A percentile compares a stretch with the other conserved stretches of the same genome.
Conservation (phyloP, 2,888 invertebrate species). For the Lymantria monacha region DNA sequence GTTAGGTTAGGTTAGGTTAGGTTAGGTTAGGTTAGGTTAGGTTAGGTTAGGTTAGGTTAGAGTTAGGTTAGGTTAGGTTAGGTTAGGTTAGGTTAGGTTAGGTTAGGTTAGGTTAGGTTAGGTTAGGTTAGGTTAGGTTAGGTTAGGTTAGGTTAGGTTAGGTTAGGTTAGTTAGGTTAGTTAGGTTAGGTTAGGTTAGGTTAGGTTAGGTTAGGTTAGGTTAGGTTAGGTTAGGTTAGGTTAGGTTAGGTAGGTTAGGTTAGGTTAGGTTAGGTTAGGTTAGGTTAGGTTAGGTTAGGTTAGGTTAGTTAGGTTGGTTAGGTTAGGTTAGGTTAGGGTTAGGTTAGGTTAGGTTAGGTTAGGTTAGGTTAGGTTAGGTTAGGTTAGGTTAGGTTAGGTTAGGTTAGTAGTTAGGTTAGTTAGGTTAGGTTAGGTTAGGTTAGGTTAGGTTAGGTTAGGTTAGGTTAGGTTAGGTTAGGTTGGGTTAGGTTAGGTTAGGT, state of each 20-base stretch:
- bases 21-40: conserved; percentile 16
- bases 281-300: conserved; percentile 18
- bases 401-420: neutral
- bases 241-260: conserved; percentile 16
- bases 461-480: conserved; percentile 8
- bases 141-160: conserved; percentile 12
- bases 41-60: conserved; percentile 24
- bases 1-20: conserved; percentile 13
- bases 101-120: conserved; percentile 13
- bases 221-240: conserved; percentile 11
- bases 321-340: conserved; percentile 19
- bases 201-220: conserved; percentile 14
- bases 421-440: conserved; percentile 1
- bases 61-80: neutral
- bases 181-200: conserved; percentile 17
- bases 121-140: conserved; percentile 17
- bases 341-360: conserved; percentile 18
- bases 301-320: conserved; percentile 19
- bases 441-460: conserved; percentile 3
- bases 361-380: conserved; percentile 11
- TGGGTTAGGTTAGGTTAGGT: conserved; percentile 13
- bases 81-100: conserved; percentile 25
- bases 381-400: neutral
- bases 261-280: conserved; percentile 20
- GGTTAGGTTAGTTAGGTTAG: conserved; percentile 11